Conservation (phyloP, 2,888 invertebrate genomes). For the Epirrita christyi region DNA sequence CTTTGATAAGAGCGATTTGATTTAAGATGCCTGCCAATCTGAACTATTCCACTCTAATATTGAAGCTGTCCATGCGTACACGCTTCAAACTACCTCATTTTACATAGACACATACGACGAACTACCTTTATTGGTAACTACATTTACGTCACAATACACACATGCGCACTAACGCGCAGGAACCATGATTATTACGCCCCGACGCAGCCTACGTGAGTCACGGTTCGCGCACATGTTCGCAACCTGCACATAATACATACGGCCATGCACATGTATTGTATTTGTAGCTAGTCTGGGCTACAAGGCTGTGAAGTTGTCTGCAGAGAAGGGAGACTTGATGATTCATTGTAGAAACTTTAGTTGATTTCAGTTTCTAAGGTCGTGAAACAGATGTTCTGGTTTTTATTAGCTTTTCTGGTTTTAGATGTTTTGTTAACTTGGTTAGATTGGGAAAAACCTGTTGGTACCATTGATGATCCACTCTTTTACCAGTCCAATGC, state of each 20-base stretch:
- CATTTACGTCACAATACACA: slow-evolving; percentile 3
- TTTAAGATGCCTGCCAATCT: not conserved
- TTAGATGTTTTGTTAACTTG: no score
- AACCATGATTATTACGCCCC: slow-evolving; percentile 38
- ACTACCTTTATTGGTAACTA: slow-evolving; percentile 5
- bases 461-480: no score
- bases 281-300: slow-evolving; percentile 1
- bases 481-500: no score
- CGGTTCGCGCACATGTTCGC: slow-evolving; percentile 32
- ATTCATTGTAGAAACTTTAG: slow-evolving; percentile 19
- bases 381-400: not conserved
- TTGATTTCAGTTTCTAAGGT: slow-evolving; percentile 3
- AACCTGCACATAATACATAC: slow-evolving; percentile 13
- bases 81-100: slow-evolving; percentile 1
- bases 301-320: slow-evolving; percentile 14
- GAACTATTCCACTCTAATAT: slow-evolving; percentile 3
- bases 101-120: slow-evolving; percentile 14
- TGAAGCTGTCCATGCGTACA: not conserved
- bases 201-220: slow-evolving; percentile 52
- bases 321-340: slow-evolving; percentile 3
- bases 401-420: not conserved
- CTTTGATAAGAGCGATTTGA: no score
- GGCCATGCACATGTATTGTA: not conserved
- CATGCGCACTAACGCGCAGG: slow-evolving; percentile 7
- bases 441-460: no score